Percentiles rank a stretch among this genome's conserved stretches.
Conservation (phyloP, 2,888 invertebrate genomes). For the Ceraclea dissimilis region DNA sequence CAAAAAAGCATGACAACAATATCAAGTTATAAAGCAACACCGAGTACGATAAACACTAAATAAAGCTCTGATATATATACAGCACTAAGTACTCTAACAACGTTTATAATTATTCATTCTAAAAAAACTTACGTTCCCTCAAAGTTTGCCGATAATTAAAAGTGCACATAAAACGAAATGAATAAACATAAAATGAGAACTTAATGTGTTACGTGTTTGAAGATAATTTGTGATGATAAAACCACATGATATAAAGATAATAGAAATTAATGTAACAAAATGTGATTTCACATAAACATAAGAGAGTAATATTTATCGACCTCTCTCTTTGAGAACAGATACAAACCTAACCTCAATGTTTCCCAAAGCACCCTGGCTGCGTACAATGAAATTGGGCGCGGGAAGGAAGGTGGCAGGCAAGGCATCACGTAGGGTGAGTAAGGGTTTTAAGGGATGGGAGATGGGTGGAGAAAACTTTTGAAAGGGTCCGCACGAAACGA, state of each 20-base stretch:
- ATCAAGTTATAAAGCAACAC: too few relatives aligned
- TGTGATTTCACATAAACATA: background rate
- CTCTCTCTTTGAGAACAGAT: conserved; percentile 24
- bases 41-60: background rate
- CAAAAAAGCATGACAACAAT: too few relatives aligned
- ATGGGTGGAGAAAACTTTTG: conserved; percentile 3
- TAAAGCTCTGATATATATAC: conserved; percentile 1
- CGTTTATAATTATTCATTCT: background rate
- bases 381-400: conserved; percentile 15
- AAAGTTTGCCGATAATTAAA: background rate
- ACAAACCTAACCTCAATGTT: conserved; percentile 24
- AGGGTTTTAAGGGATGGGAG: conserved; percentile 10
- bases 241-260: background rate
- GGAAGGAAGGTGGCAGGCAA: background rate
- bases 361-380: conserved; percentile 13
- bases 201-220: too few relatives aligned
- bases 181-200: background rate
- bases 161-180: background rate
- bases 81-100: background rate
- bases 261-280: background rate
- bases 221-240: too few relatives aligned
- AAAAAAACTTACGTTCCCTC: background rate
- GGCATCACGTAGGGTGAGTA: conserved; percentile 11
- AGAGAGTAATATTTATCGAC: conserved; percentile 20
- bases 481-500: conserved; percentile 5